These are phyloP conservation scores for Yponomeuta sedellus DNA, from an alignment of 2,888 invertebrate species.

Conservation along the genomic window DNA sequence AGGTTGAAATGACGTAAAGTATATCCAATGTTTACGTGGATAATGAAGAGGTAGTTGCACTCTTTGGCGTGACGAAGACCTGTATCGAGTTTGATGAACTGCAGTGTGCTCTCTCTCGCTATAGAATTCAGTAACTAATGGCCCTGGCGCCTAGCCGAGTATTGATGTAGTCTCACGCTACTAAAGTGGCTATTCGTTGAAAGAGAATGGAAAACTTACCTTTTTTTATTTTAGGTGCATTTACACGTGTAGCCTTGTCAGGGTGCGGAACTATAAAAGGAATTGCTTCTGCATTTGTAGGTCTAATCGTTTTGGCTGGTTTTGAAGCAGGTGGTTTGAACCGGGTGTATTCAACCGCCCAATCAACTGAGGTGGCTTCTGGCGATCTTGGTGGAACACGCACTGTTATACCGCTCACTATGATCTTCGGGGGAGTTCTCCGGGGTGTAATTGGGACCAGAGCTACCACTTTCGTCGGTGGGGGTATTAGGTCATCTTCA, in stretches of 20 bases:
- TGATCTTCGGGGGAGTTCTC: not conserved
- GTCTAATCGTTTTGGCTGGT: not conserved
- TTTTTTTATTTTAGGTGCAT: not conserved
- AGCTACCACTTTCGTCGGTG: not conserved
- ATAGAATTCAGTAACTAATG: too few species aligned
- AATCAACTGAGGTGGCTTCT: not conserved
- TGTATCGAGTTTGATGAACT: too few species aligned
- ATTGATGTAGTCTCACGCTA: too few species aligned
- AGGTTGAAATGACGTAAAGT: too few species aligned
- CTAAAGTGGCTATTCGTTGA: too few species aligned
- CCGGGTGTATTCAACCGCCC: not conserved
- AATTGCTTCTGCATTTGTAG: not conserved
- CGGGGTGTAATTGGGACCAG: not conserved
- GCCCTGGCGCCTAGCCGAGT: too few species aligned
- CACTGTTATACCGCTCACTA: not conserved
- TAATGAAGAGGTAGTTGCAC: too few species aligned
- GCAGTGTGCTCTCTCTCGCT: too few species aligned
- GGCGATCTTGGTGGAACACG: not conserved
- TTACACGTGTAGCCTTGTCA: not conserved
- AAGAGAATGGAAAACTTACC: not conserved
- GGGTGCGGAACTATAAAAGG: not conserved
- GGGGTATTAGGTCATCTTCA: conserved; percentile 27
- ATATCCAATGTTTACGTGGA: too few species aligned
- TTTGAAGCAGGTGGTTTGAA: not conserved
- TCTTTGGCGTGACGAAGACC: too few species aligned